phyloP scores from a whole-genome alignment of 1,140 invertebrate genomes.

The Drosophila albomicans region DNA sequence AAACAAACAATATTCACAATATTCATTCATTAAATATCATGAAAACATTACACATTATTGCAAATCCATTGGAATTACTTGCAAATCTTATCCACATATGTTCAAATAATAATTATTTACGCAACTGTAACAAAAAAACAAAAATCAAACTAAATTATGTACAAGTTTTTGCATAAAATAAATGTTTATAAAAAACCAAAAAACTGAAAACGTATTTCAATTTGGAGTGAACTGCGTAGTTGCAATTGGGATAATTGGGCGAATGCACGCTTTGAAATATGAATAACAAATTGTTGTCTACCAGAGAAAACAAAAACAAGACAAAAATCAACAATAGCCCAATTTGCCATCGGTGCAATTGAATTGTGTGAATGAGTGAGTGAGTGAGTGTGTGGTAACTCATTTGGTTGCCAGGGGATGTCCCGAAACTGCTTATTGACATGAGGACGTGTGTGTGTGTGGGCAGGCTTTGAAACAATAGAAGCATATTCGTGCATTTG shows the following conservation, averaged over 20 bases:
- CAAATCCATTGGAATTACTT: slow-evolving; percentile 23
- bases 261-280: neutral
- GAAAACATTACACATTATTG: slow-evolving; percentile 15
- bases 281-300: neutral
- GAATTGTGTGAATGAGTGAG: neutral
- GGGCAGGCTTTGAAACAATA: slow-evolving; percentile 1
- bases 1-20: slow-evolving; percentile 27
- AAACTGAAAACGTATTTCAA: neutral
- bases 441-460: neutral
- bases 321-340: neutral
- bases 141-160: slow-evolving; percentile 60
- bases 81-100: slow-evolving; percentile 43
- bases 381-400: neutral
- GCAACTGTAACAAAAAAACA: slow-evolving; percentile 44
- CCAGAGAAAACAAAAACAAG: neutral
- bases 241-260: neutral
- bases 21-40: slow-evolving; percentile 42
- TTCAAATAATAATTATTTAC: slow-evolving; percentile 47
- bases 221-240: neutral
- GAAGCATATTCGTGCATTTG: no score
- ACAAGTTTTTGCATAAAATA: slow-evolving; percentile 78
- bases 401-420: neutral
- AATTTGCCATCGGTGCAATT: neutral
- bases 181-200: slow-evolving; percentile 75
- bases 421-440: neutral